Evolutionary conservation across 1,140 invertebrate species (phyloP).

Genomic region (Drosophila tristis): DNA sequence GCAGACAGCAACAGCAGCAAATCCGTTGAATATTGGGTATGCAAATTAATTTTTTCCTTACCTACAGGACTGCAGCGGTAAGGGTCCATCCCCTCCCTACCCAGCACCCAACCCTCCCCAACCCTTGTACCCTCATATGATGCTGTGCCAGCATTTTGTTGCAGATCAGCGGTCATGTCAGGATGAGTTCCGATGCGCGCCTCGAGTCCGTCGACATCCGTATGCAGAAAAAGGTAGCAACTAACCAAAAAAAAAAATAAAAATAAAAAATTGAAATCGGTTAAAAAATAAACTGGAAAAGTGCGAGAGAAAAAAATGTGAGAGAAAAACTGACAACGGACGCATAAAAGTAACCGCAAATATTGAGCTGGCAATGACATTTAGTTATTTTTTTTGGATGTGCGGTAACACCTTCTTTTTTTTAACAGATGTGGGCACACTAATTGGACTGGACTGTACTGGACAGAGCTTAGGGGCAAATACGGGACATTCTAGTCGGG

Average conservation of each 20-base stretch:
- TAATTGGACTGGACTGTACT: neutral
- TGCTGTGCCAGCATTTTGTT: slow-evolving; percentile 59
- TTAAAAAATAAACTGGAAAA: slow-evolving; percentile 5
- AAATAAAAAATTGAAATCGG: slow-evolving; percentile 20
- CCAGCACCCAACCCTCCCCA: neutral
- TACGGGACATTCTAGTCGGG: too few relatives aligned
- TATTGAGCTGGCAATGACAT: slow-evolving; percentile 11
- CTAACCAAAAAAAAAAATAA: slow-evolving; percentile 1
- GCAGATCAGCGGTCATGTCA: slow-evolving; percentile 49
- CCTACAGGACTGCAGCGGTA: slow-evolving; percentile 5
- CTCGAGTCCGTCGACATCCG: slow-evolving; percentile 23
- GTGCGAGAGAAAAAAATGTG: neutral
- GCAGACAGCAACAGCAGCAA: slow-evolving; percentile 7
- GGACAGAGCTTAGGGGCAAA: too few relatives aligned
- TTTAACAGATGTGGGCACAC: neutral
- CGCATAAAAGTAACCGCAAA: slow-evolving; percentile 28
- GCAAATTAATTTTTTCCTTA: slow-evolving; percentile 76
- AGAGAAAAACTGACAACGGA: slow-evolving; percentile 8
- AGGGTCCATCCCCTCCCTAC: neutral
- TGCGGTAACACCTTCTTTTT: neutral
- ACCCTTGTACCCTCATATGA: slow-evolving; percentile 42
- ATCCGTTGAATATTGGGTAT: slow-evolving; percentile 75
- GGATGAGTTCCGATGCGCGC: slow-evolving; percentile 13
- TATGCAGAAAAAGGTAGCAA: neutral
- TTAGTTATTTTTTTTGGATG: neutral